These are phyloP conservation scores for Doris montereyensis DNA, from an alignment of 2,888 invertebrate species.

Conservation along the genomic window DNA sequence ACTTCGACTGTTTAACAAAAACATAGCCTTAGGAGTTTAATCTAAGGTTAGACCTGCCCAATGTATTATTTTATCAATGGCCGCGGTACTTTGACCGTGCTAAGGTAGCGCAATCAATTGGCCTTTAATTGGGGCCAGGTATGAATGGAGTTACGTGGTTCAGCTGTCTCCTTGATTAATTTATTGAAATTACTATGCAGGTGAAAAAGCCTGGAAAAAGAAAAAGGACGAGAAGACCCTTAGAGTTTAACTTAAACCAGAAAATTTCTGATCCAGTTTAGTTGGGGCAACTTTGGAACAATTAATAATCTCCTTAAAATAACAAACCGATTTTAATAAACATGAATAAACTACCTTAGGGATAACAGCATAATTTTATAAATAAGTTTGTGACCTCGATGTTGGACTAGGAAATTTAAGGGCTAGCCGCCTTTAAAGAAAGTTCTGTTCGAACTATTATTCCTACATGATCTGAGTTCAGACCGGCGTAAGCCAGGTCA, in stretches of 20 bases:
- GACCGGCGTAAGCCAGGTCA: slow-evolving; percentile 88
- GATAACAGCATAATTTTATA: slow-evolving; percentile 88
- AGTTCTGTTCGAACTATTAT: slow-evolving; percentile 82
- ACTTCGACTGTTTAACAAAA: slow-evolving; percentile 66
- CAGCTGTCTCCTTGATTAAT: slow-evolving; percentile 77
- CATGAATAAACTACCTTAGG: slow-evolving; percentile 84
- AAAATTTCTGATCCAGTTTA: slow-evolving; percentile 45
- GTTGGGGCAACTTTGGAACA: slow-evolving; percentile 53
- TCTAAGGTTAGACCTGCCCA: slow-evolving; percentile 58
- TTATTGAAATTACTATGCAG: slow-evolving; percentile 77
- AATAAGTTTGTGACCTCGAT: slow-evolving; percentile 90
- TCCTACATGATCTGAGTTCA: slow-evolving; percentile 92
- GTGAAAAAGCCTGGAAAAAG: slow-evolving; percentile 80
- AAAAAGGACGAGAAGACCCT: slow-evolving; percentile 86
- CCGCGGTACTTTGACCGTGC: slow-evolving; percentile 62
- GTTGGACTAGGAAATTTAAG: slow-evolving; percentile 86
- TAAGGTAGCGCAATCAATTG: slow-evolving; percentile 63
- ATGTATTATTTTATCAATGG: slow-evolving; percentile 58
- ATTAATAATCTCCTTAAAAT: slow-evolving; percentile 35
- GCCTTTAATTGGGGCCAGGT: slow-evolving; percentile 82
- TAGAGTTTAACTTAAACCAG: slow-evolving; percentile 77
- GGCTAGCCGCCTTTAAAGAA: slow-evolving; percentile 78
- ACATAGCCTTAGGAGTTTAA: slow-evolving; percentile 54
- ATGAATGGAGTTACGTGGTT: slow-evolving; percentile 82
- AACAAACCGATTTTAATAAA: slow-evolving; percentile 38